A percentile compares a stretch with the other conserved stretches of the same genome.
phyloP scores from a whole-genome alignment of 2,888 invertebrate species.

The Rosalia funebris region DNA sequence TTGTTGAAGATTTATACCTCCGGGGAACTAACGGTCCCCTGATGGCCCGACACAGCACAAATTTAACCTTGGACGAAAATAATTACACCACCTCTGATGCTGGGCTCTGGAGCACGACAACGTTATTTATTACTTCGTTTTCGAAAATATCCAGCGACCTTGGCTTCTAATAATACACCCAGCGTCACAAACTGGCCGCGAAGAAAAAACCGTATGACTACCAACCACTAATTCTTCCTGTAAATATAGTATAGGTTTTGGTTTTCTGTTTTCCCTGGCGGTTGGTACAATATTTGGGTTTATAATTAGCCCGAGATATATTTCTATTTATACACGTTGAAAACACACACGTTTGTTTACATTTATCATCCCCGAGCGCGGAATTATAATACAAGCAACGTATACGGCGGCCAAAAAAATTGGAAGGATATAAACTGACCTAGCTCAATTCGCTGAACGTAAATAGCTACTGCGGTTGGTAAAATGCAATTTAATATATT shows the following conservation, averaged over 20 bases:
- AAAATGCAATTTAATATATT: neutral
- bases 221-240: constrained; percentile 22
- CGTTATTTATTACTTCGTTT: neutral
- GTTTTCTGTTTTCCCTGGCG: constrained; percentile 28
- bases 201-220: constrained; percentile 1
- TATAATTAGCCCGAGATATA: constrained; percentile 35
- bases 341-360: constrained; percentile 16
- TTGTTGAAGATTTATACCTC: too few species aligned
- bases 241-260: constrained; percentile 40
- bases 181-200: neutral
- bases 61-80: too few species aligned
- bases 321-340: constrained; percentile 18
- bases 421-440: neutral
- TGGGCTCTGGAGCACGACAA: too few species aligned
- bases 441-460: neutral
- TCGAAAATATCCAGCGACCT: constrained; percentile 15
- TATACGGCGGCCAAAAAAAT: constrained; percentile 12
- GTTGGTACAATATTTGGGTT: constrained; percentile 37
- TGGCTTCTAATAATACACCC: constrained; percentile 4
- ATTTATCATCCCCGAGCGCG: neutral
- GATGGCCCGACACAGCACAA: too few species aligned
- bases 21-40: too few species aligned
- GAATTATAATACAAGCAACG: constrained; percentile 4
- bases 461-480: neutral
- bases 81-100: too few species aligned